These are phyloP conservation scores for Stenodera caucasica DNA, from an alignment of 2,888 invertebrate species.

Conservation along the genomic window DNA sequence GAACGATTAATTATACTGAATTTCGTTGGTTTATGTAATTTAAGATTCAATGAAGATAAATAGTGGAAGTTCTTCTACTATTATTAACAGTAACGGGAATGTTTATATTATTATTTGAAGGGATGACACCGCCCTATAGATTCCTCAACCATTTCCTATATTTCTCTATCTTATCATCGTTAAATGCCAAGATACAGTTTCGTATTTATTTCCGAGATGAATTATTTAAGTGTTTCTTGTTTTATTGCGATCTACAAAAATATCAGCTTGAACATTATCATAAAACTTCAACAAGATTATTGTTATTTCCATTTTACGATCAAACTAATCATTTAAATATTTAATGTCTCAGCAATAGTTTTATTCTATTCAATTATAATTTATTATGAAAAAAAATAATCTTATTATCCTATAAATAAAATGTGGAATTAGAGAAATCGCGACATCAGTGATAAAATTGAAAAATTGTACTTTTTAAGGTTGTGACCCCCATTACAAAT, in stretches of 20 bases:
- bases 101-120: not conserved
- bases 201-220: not conserved
- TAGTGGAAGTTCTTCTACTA: not conserved
- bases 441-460: too few species aligned
- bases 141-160: not conserved
- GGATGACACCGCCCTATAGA: not conserved
- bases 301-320: not conserved
- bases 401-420: too few species aligned
- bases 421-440: too few species aligned
- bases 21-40: not conserved
- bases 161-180: not conserved
- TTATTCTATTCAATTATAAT: too few species aligned
- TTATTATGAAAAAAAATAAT: too few species aligned
- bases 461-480: too few species aligned
- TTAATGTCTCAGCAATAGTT: too few species aligned
- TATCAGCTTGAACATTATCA: too few species aligned
- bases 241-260: not conserved
- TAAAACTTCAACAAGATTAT: too few species aligned
- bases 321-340: too few species aligned
- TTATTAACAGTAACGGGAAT: not conserved
- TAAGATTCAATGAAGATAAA: not conserved
- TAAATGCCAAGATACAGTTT: not conserved
- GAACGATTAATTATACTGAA: slow-evolving; percentile 2
- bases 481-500: too few species aligned
- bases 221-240: not conserved